A percentile compares a stretch with the other conserved stretches of the same genome.
Conservation (phyloP, 2,113 vertebrate species). For the Pollimyrus isidori region DNA sequence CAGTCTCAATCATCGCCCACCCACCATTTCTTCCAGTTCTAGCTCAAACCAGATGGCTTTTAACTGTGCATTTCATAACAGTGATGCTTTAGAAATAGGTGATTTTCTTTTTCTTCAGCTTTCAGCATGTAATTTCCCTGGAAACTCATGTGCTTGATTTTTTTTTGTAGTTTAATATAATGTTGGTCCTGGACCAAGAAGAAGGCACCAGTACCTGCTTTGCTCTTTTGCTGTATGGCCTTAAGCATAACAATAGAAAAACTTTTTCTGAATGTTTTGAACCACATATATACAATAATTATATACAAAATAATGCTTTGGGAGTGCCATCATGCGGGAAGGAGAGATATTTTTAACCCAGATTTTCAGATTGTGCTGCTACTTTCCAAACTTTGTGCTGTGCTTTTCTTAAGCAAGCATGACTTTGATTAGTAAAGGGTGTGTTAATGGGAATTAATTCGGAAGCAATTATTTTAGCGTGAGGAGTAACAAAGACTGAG, state of each 20-base stretch:
- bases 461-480: slow-evolving; percentile 13
- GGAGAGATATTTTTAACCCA: background rate
- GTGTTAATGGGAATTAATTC: slow-evolving; percentile 1
- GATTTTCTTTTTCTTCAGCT: background rate
- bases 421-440: background rate
- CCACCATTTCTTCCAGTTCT: slow-evolving; percentile 27
- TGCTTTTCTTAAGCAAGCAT: background rate
- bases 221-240: background rate
- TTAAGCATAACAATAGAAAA: background rate
- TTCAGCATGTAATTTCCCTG: background rate
- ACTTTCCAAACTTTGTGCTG: background rate
- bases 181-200: background rate
- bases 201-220: background rate
- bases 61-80: slow-evolving; percentile 14
- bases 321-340: background rate
- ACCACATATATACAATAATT: background rate
- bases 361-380: background rate
- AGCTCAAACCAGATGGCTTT: slow-evolving; percentile 38
- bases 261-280: background rate
- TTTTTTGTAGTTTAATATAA: background rate
- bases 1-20: slow-evolving; percentile 37
- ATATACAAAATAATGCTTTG: background rate
- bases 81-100: background rate
- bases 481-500: background rate
- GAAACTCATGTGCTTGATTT: background rate